Base-by-base conservation (phyloP, 2,888 invertebrate species). In the Linyphia triangularis region DNA sequence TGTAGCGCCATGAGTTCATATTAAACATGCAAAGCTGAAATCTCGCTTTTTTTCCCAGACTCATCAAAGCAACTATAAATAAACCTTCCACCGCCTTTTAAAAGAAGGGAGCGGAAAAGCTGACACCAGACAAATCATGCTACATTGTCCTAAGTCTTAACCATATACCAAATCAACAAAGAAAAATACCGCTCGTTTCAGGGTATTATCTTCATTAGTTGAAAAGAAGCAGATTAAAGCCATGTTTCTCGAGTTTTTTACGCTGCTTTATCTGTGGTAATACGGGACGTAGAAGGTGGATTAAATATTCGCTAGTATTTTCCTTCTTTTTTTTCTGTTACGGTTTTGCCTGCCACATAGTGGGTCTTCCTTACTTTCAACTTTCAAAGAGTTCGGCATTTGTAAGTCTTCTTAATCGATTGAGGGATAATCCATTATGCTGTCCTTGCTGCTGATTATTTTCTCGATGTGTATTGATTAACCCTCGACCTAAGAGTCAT, bases 131-230 rank as follows among this genome's bases (percentile, higher is more conserved):
- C 51, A 51, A 51, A 51, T 51, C 51, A 51, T 51, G 13, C 51
- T 51, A 51, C 51, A 51, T 16, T 33, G 33, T 33, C 33, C 33
- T 33, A 30, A 51, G 70, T 13, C 43, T 70, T 70, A 70, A 26
- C 16, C 43, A 28, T 40, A 28, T 10, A 24, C 63, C 37, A 6
- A 16, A 40, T 37, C 37, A 33, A 33, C n/a, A 26, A 81, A 69
- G 57, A 51, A 69, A 65, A 69, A 37, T 22, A 30, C 43, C n/a
- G 7, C 43, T 67, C 69, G 69, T 59, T 59, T 33, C 26, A 33
- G 5, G 26, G 81, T 33, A 69, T 81, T 81, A 81, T 81, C 69
- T 69, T 81, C 81, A 69, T 81, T 81, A 81, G 81, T 70, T 61
- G 26, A 28, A 57, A 70, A 69, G 30, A 69, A 81, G 61, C 61